Base-by-base conservation (phyloP, 2,888 invertebrate species). In the Tupiocoris notatus region DNA sequence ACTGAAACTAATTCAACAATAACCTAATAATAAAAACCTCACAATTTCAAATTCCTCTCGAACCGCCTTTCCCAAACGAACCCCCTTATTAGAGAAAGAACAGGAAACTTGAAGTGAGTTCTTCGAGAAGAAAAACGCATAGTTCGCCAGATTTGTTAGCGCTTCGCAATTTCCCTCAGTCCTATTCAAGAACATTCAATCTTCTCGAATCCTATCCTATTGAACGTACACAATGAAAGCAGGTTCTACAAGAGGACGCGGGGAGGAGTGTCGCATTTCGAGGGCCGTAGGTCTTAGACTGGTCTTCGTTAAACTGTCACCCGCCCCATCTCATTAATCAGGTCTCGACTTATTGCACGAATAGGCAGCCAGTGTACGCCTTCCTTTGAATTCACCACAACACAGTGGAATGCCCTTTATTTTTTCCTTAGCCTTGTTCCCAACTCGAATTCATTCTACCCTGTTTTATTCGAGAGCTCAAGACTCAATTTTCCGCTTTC, bases 311-410 rank as follows among this genome's bases (percentile, higher is more conserved):
- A 39, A 39, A 39, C 39, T 39, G 39, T 39, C 39, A 39, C 39
- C 39, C 39, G 39, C 6, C 39, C 39, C 39, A 39, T 39, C 63
- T 63, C 63, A 63, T 63, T 22, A 63, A 63, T 63, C 63, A 63
- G 63, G 63, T 63, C 23, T 23, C 23, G 20, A 63, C 63, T 63
- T 63, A 63, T 63, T 63, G 63, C 63, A 39, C 6, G 39, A 39
- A 39, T 39, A 39, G 39, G 12, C 3, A 12, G 39, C 39, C 39
- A 12, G 39, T 39, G 39, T 39, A 39, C 39, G 39, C 39, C 39
- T 39, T 39, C 12, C 39, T 39, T 39, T 39, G 39, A 39, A 39
- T 39, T 39, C 39, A 3, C 39, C 39, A 39, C 39, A 39, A 39
- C 39, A 39, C 39, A 39, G 39, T 39, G 39, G 39, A 39, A 39